Conservation (phyloP, 2,888 invertebrate species). For the Drosophila formosana region DNA sequence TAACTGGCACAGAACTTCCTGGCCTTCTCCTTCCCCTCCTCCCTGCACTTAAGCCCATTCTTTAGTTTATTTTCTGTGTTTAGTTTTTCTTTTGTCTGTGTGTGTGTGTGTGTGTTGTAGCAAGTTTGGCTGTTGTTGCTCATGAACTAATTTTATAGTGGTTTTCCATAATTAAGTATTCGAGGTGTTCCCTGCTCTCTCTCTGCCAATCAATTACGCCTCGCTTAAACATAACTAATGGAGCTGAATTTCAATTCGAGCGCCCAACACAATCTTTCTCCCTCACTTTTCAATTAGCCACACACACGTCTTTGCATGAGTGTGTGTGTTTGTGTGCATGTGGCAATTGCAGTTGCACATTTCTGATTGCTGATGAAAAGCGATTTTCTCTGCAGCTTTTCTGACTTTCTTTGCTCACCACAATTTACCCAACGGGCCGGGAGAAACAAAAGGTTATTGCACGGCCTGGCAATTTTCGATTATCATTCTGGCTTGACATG, state of each 20-base stretch:
- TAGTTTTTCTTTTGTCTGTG: constrained; percentile 18
- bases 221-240: constrained; percentile 47
- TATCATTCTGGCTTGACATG: constrained; percentile 70
- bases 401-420: constrained; percentile 20
- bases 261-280: constrained; percentile 9
- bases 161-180: constrained; percentile 50
- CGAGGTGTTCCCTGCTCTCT: constrained; percentile 8
- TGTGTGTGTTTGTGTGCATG: constrained; percentile 11
- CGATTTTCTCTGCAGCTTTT: constrained; percentile 21
- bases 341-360: constrained; percentile 51
- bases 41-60: constrained; percentile 3
- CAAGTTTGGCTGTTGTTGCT: constrained; percentile 37
- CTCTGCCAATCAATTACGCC: constrained; percentile 55
- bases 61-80: constrained; percentile 28
- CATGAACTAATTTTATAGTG: constrained; percentile 68
- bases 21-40: constrained; percentile 24
- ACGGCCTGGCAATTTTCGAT: constrained; percentile 66
- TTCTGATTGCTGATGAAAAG: constrained; percentile 35
- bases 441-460: constrained; percentile 72
- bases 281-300: constrained; percentile 54
- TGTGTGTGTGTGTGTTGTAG: constrained; percentile 11
- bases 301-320: constrained; percentile 18
- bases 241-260: constrained; percentile 33
- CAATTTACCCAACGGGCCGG: constrained; percentile 10
- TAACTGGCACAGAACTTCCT: constrained; percentile 79